Base-by-base conservation (phyloP, 2,888 invertebrate genomes). In the Nineta flava region DNA sequence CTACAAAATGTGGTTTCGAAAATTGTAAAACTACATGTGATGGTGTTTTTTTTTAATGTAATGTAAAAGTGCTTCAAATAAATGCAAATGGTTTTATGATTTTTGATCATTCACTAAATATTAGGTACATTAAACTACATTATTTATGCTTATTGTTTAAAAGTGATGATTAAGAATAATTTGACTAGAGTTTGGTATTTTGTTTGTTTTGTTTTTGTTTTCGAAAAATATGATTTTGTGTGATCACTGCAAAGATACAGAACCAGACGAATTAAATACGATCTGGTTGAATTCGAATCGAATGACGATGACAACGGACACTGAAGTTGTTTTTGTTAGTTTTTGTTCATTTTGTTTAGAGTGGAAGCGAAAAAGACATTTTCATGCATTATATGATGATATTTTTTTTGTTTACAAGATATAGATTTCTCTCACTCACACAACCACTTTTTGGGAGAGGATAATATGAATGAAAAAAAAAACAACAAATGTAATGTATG, bases 171-270 rank as follows among this genome's bases (percentile, higher is more conserved):
- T n/a, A 13, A 38, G 38, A 13, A 38, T 38, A 38, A 38, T 38
- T 38, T 38, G 38, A 38, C 38, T 38, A 38, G 38, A 38, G 38
- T 13, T 26, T 26, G 26, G 26, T 26, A 26, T 26, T 26, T 26
- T 26, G 19, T 19, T 19, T 19, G 19, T 26, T 26, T 3, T n/a
- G n/a, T n/a, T n/a, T 38, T 38, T 38, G 38, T 38, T 38, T 38
- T 38, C 12, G 38, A 38, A n/a, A 13, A 15, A 38, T 13, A 38
- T 38, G 26, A 7, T 26, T 26, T 26, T 26, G 26, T 26, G 38
- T 38, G 38, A 38, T 38, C 38, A 38, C 38, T 38, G 38, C 38
- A 38, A 38, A 38, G 38, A 38, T 38, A 38, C n/a, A 38, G 38
- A 38, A 38, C 38, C 38, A 38, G 38, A 12, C n/a, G 26, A 26